phyloP scores from a whole-genome alignment of 2,797 vertebrate species.

The Enteromius paludinosus region DNA sequence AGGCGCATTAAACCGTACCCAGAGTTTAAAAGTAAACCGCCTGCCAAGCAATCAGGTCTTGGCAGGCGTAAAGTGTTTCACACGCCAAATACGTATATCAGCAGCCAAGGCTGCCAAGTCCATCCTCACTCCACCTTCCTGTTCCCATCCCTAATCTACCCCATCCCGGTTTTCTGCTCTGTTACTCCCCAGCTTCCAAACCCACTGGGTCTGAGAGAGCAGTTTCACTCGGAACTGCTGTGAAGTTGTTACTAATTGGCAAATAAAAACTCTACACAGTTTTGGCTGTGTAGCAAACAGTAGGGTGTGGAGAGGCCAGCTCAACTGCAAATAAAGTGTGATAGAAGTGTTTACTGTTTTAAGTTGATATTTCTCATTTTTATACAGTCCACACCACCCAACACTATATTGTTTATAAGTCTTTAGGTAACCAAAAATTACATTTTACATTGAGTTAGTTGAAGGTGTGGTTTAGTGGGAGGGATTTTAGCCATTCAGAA shows the following conservation, averaged over 20 bases:
- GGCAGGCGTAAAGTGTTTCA: slow-evolving; percentile 40
- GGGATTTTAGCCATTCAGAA: neutral
- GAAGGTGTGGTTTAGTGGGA: neutral
- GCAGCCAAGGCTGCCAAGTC: slow-evolving; percentile 42
- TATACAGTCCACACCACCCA: neutral
- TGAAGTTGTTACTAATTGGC: slow-evolving; percentile 48
- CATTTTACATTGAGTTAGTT: neutral
- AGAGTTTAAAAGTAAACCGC: slow-evolving; percentile 45
- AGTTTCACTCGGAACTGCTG: slow-evolving; percentile 28
- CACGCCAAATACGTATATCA: slow-evolving; percentile 48
- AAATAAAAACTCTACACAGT: slow-evolving; percentile 25
- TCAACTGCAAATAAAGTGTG: slow-evolving; percentile 34
- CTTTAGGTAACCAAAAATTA: neutral
- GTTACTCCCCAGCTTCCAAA: slow-evolving; percentile 33
- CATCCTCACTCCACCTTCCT: slow-evolving; percentile 37
- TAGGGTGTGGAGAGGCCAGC: neutral
- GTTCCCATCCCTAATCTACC: slow-evolving; percentile 49
- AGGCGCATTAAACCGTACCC: slow-evolving; percentile 39
- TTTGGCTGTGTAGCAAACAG: slow-evolving; percentile 28
- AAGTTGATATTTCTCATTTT: neutral
- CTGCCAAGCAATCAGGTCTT: slow-evolving; percentile 56
- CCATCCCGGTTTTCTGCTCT: slow-evolving; percentile 28
- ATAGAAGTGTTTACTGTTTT: slow-evolving; percentile 25
- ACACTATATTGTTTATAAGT: neutral
- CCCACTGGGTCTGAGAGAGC: slow-evolving; percentile 9